A percentile compares a stretch with the other conserved stretches of the same genome.
Conservation (phyloP, 1,140 invertebrate genomes). For the Augochlora pura region DNA sequence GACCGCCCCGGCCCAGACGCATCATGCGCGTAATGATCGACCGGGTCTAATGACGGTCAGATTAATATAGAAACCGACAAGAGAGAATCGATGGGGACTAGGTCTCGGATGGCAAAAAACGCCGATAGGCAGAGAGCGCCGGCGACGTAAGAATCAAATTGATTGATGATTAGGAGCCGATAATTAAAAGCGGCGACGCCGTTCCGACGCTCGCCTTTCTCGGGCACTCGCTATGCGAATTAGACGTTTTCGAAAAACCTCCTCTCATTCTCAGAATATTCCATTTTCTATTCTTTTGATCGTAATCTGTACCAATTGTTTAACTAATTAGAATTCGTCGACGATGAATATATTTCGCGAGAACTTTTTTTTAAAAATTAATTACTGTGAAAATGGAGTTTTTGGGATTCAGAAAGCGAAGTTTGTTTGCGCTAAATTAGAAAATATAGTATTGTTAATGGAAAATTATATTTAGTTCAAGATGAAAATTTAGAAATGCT, state of each 20-base stretch:
- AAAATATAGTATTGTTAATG: too few species aligned
- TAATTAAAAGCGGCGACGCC: conserved; percentile 63
- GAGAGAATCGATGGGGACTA: conserved; percentile 61
- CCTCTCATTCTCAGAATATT: background rate
- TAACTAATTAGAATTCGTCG: background rate
- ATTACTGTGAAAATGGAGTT: too few species aligned
- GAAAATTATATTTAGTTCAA: too few species aligned
- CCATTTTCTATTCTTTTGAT: background rate
- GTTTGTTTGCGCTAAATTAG: too few species aligned
- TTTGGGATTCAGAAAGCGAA: too few species aligned
- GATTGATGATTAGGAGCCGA: conserved; percentile 69
- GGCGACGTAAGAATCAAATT: conserved; percentile 59
- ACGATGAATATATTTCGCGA: background rate
- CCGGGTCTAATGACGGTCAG: conserved; percentile 62
- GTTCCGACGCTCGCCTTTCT: conserved; percentile 12
- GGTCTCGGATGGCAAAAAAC: conserved; percentile 62
- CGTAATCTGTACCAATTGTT: background rate
- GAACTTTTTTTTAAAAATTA: background rate
- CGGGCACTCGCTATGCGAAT: background rate
- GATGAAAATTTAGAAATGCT: too few species aligned
- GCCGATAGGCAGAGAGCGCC: conserved; percentile 41
- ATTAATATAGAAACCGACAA: conserved; percentile 50
- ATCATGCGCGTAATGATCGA: conserved; percentile 64
- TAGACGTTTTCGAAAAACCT: background rate
- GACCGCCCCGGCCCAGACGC: conserved; percentile 47